Evolutionary conservation across 2,113 vertebrate genomes (phyloP).

Genomic region (Malaclemys terrapin): DNA sequence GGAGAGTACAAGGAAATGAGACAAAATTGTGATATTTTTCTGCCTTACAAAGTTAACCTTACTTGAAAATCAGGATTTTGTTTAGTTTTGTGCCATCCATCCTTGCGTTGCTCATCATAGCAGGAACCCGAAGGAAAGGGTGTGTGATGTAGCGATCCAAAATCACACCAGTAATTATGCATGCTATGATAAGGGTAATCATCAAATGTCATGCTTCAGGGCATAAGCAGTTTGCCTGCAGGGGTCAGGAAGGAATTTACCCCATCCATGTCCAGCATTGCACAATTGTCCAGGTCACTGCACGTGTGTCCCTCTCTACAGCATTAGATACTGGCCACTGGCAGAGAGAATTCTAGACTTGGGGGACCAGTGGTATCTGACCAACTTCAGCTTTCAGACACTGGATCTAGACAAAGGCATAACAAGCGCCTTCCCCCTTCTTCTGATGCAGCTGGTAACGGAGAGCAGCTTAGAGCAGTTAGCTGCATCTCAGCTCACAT

Average conservation of each 20-base stretch:
- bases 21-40: not conserved
- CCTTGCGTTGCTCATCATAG: not conserved
- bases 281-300: not conserved
- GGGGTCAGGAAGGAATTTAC: not conserved
- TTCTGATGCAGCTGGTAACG: not conserved
- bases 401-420: not conserved
- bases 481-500: not conserved
- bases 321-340: not conserved
- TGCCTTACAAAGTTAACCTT: not conserved
- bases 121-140: not conserved
- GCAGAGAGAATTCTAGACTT: not conserved
- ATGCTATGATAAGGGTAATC: not conserved
- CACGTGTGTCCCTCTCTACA: not conserved
- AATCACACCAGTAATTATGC: not conserved
- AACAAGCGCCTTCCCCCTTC: too few species aligned
- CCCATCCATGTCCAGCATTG: not conserved
- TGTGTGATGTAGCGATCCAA: not conserved
- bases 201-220: not conserved
- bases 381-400: not conserved
- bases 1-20: not conserved
- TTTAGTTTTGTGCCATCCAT: not conserved
- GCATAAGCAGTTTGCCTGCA: not conserved
- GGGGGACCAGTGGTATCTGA: not conserved
- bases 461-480: not conserved
- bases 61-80: not conserved